Evolutionary conservation across 2,113 vertebrate genomes (phyloP).

Genomic region (Periophthalmodon schlosseri): DNA sequence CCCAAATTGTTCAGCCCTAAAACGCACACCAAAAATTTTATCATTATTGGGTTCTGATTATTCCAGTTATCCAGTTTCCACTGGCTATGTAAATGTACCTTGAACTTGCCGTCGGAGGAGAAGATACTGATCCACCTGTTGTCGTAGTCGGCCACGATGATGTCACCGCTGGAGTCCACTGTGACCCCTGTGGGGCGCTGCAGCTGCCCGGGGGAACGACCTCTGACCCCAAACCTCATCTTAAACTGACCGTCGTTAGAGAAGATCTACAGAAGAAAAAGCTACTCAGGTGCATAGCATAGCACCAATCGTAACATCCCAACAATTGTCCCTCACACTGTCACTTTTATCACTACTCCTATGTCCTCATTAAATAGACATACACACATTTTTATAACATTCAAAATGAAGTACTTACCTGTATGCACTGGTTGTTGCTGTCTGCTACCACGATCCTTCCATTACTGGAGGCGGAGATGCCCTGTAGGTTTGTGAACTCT

Average conservation of each 20-base stretch:
- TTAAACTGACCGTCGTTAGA: slow-evolving; percentile 95
- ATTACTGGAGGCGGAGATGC: slow-evolving; percentile 87
- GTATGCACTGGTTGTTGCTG: slow-evolving; percentile 92
- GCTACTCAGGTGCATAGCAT: too few species aligned
- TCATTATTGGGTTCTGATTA: too few species aligned
- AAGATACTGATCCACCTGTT: slow-evolving; percentile 99
- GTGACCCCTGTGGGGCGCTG: slow-evolving; percentile 95
- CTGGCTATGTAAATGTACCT: slow-evolving; percentile 68
- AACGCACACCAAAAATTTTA: too few species aligned
- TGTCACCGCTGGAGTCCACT: slow-evolving; percentile 92
- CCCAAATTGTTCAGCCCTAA: too few species aligned
- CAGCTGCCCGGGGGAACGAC: slow-evolving; percentile 93
- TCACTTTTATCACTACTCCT: too few species aligned
- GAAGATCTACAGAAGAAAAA: slow-evolving; percentile 80
- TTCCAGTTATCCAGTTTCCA: too few species aligned
- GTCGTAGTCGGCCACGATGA: slow-evolving; percentile 96
- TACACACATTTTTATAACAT: too few species aligned
- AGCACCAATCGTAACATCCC: too few species aligned
- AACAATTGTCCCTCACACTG: too few species aligned
- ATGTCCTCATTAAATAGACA: too few species aligned
- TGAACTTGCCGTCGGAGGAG: slow-evolving; percentile 95
- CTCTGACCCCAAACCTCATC: slow-evolving; percentile 92
- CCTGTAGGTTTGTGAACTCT: slow-evolving; percentile 96
- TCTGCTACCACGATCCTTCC: slow-evolving; percentile 94
- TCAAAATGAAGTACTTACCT: slow-evolving; percentile 36